Evolutionary conservation across 2,888 invertebrate genomes (phyloP).

Genomic region (Caenorhabditis virilis): DNA sequence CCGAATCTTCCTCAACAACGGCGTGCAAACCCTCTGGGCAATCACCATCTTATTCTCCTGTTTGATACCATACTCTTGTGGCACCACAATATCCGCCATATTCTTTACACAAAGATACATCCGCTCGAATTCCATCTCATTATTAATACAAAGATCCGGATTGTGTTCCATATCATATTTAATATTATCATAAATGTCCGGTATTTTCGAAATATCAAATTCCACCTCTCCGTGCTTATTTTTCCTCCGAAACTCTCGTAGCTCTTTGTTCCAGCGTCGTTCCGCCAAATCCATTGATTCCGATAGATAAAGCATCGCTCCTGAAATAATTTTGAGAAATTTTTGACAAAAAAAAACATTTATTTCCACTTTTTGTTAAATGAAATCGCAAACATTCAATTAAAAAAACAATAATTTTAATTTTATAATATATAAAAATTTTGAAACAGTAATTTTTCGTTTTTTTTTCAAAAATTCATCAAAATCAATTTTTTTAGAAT

Average conservation of each 20-base stretch:
- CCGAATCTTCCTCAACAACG: conserved; percentile 81
- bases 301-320: conserved; percentile 83
- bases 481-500: no score
- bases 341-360: neutral
- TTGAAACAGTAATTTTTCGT: no score
- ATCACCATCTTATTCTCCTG: conserved; percentile 93
- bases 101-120: conserved; percentile 91
- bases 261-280: conserved; percentile 74
- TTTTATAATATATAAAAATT: no score
- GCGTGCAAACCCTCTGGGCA: conserved; percentile 95
- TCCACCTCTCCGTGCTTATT: conserved; percentile 73
- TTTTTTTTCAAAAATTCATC: no score
- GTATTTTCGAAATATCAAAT: conserved; percentile 97
- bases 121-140: conserved; percentile 73
- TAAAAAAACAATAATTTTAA: no score
- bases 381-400: no score
- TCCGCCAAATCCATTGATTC: conserved; percentile 99
- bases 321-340: conserved; percentile 10
- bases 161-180: conserved; percentile 95
- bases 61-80: conserved; percentile 96
- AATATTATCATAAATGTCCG: conserved; percentile 98
- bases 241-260: conserved; percentile 85
- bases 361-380: conserved; percentile 6
- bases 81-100: conserved; percentile 96
- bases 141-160: conserved; percentile 75